Evolutionary conservation across 1,140 invertebrate species (phyloP), one percentile per base, ranked within the genome.

Genomic region (Nymphalis io): DNA sequence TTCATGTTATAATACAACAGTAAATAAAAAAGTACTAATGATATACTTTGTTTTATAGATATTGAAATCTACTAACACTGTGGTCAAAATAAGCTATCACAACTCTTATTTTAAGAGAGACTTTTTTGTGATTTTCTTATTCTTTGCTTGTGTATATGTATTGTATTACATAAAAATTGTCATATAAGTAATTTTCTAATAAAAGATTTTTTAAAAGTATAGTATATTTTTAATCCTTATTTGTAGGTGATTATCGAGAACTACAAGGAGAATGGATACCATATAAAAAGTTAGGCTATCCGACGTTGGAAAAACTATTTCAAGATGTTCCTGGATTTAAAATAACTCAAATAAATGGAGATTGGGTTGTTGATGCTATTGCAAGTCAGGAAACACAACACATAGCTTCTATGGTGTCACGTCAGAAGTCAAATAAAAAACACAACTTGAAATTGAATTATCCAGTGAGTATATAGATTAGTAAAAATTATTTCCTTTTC

Each of bases 201-300:
- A n/a, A n/a, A n/a, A n/a, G n/a, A n/a, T n/a, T n/a, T n/a, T n/a
- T n/a, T n/a, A n/a, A n/a, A n/a, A n/a, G n/a, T n/a, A n/a, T n/a
- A n/a, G 2, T 55, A 23, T n/a, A 15, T 27, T 15, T 15, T 23
- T 15, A 15, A 13, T 13, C 38, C 44, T 60, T 42, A 46, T 44
- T 74, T 72, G 5, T 70, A 91, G 89, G 83, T 51, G 94, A 95
- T 82, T 95, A 94, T 76, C 80, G 76, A 60, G 89, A 87, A 63
- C 69, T 95, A 3, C 87, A 93, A 75, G 94, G 94, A 44, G 90
- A 93, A 76, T 79, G 75, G 53, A 94, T 95, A 74, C 94, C 94
- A 6, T 95, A 88, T 72, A 83, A 77, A 65, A 91, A 93, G 69
- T 82, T 95, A 62, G 94, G 94, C 2, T 94, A 91, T 81, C 59